A percentile compares a stretch with the other conserved stretches of the same genome.
Evolutionary conservation across 2,113 vertebrate species (phyloP).

Genomic region (Melanostigma gelatinosum): DNA sequence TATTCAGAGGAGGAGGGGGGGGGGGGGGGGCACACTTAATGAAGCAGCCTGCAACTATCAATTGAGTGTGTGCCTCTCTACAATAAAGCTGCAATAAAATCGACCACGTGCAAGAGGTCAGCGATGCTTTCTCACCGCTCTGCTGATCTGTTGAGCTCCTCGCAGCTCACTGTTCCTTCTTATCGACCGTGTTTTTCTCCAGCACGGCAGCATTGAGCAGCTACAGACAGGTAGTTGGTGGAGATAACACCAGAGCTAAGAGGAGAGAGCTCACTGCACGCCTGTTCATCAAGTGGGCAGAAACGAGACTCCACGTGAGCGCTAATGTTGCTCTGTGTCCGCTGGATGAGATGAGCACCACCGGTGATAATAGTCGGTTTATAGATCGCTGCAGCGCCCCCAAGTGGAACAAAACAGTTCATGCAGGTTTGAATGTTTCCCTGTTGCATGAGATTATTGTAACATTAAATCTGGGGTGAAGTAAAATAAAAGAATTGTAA

Average conservation of each 20-base stretch:
- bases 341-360: neutral
- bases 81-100: no score
- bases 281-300: neutral
- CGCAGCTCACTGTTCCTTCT: neutral
- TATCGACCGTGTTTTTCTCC: neutral
- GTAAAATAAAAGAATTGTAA: neutral
- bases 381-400: neutral
- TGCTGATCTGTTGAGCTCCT: neutral
- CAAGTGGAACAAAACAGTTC: neutral
- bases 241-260: neutral
- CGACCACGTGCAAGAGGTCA: no score
- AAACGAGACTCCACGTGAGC: neutral
- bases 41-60: neutral
- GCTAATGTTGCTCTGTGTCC: neutral
- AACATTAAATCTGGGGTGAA: neutral
- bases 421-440: neutral
- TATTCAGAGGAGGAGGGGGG: neutral
- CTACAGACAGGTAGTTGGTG: neutral
- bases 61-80: no score
- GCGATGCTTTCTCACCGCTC: no score
- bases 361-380: neutral
- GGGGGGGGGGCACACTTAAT: neutral
- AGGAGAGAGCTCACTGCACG: neutral
- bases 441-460: neutral
- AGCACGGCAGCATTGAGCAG: neutral